These are phyloP conservation scores for Lampropteryx suffumata DNA, from an alignment of 2,888 invertebrate genomes.

Conservation along the genomic window DNA sequence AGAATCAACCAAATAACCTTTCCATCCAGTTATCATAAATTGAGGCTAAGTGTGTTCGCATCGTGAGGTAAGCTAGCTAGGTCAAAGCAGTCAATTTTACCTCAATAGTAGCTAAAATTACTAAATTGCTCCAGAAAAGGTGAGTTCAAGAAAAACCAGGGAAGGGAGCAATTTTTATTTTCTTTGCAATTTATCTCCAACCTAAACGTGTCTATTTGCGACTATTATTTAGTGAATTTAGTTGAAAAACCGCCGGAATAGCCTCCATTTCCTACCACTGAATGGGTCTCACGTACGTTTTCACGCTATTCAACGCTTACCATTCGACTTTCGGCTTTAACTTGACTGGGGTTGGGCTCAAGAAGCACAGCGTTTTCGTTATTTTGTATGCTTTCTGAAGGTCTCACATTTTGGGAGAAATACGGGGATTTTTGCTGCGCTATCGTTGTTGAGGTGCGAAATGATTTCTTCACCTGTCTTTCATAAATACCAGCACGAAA, in stretches of 20 bases:
- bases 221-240: slow-evolving; percentile 38
- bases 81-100: background rate
- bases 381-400: slow-evolving; percentile 27
- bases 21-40: no score
- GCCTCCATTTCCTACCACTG: slow-evolving; percentile 44
- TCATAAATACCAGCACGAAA: slow-evolving; percentile 14
- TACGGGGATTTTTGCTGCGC: slow-evolving; percentile 32
- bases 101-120: background rate
- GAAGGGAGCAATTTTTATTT: slow-evolving; percentile 14
- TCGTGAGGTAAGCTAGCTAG: no score
- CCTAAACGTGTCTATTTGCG: slow-evolving; percentile 35
- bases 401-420: slow-evolving; percentile 30
- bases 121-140: slow-evolving; percentile 2
- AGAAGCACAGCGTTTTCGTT: slow-evolving; percentile 13
- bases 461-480: slow-evolving; percentile 31
- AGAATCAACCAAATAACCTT: no score
- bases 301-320: slow-evolving; percentile 25
- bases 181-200: slow-evolving; percentile 21
- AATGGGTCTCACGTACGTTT: slow-evolving; percentile 41
- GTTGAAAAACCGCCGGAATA: slow-evolving; percentile 43
- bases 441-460: slow-evolving; percentile 30
- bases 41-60: no score
- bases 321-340: slow-evolving; percentile 23
- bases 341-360: slow-evolving; percentile 2
- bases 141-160: background rate